These are phyloP conservation scores for Triplophysa yarkandensis DNA, from an alignment of 2,797 vertebrate genomes.

Conservation along the genomic window DNA sequence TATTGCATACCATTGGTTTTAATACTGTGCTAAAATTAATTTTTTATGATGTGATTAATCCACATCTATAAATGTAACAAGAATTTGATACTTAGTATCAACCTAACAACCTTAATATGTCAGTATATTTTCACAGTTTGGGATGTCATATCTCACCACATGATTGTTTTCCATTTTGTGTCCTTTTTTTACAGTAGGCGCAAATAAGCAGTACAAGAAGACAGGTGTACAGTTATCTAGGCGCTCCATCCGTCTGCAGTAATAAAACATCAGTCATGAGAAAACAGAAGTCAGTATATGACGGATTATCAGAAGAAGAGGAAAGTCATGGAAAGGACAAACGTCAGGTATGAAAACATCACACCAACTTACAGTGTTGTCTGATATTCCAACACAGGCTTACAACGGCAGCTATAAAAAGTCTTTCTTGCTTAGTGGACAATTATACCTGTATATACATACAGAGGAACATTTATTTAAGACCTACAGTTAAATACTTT, in stretches of 20 bases:
- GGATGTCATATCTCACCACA: conserved; percentile 98
- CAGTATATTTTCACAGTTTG: conserved; percentile 99
- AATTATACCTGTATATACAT: too few relatives aligned
- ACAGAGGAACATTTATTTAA: too few relatives aligned
- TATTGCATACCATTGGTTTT: background rate
- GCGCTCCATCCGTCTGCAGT: conserved; percentile 78
- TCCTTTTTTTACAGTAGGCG: conserved; percentile 90
- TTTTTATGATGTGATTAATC: too few relatives aligned
- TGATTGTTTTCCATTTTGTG: conserved; percentile 63
- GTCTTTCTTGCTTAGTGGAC: background rate
- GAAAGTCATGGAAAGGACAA: conserved; percentile 65
- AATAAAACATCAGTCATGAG: conserved; percentile 78
- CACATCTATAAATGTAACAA: too few relatives aligned
- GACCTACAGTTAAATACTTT: conserved; percentile 29
- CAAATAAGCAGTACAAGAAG: conserved; percentile 95
- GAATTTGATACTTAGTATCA: too few relatives aligned
- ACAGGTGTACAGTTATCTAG: conserved; percentile 88
- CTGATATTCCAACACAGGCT: background rate
- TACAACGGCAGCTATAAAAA: background rate
- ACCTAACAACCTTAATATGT: conserved; percentile 99
- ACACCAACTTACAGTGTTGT: conserved; percentile 87
- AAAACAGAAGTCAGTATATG: conserved; percentile 54
- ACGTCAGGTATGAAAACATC: conserved; percentile 83
- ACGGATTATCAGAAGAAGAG: background rate
- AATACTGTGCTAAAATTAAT: too few relatives aligned